phyloP scores from a whole-genome alignment of 2,113 vertebrate genomes.

The Butorides virescens region DNA sequence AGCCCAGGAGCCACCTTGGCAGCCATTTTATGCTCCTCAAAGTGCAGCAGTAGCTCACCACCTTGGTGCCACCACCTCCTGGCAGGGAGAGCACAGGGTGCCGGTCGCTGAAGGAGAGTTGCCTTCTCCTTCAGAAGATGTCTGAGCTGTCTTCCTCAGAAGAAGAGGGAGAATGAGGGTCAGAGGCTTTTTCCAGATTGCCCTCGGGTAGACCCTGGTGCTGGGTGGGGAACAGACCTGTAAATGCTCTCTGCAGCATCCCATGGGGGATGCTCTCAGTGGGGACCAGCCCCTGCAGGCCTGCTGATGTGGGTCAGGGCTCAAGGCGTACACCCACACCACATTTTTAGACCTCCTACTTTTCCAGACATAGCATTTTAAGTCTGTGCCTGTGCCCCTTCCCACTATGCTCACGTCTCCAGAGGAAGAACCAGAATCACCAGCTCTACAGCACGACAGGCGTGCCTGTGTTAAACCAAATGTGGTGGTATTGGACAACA shows the following conservation, averaged over 20 bases:
- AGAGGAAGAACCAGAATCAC: background rate
- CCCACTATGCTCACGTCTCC: background rate
- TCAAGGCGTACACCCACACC: background rate
- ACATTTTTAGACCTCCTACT: background rate
- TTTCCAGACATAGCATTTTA: background rate
- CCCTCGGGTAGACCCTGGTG: background rate
- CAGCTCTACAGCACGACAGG: background rate
- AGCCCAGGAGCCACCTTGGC: background rate
- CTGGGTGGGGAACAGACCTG: background rate
- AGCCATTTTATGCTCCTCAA: background rate
- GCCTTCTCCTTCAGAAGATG: background rate
- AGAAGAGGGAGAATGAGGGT: background rate
- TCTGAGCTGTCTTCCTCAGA: background rate
- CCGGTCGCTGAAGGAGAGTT: background rate
- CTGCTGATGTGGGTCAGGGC: background rate
- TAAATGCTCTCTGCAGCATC: background rate
- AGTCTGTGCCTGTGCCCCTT: background rate
- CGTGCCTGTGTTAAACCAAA: background rate
- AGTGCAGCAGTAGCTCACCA: background rate
- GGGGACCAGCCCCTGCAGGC: background rate
- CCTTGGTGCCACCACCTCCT: background rate
- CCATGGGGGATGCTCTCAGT: fast-evolving
- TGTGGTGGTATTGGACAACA: background rate
- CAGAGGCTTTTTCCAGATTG: background rate
- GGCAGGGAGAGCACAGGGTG: background rate